Evolutionary conservation across 2,113 vertebrate species (phyloP).

Genomic region (Egretta garzetta): DNA sequence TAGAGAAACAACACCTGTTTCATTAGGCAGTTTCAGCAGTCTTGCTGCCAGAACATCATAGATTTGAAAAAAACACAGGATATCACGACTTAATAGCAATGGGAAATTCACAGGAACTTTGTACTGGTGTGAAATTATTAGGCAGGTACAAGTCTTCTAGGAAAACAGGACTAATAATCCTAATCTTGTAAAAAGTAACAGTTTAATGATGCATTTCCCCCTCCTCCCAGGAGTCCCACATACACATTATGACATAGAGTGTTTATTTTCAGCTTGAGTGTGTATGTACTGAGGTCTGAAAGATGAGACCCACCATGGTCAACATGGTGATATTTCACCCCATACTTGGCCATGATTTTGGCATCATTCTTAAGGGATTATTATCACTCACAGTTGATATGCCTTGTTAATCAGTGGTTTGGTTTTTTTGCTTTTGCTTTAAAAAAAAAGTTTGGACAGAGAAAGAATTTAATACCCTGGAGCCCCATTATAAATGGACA

Average conservation of each 20-base stretch:
- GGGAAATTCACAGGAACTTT: neutral
- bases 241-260: neutral
- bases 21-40: neutral
- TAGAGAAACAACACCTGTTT: neutral
- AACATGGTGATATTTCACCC: neutral
- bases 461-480: neutral
- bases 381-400: neutral
- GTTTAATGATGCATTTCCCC: rapidly evolving
- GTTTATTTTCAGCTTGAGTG: neutral
- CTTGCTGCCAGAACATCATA: neutral
- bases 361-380: neutral
- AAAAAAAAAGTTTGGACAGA: neutral
- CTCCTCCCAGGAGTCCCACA: too few species aligned
- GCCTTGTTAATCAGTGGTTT: neutral
- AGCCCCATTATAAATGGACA: neutral
- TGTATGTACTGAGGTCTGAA: neutral
- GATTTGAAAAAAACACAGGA: neutral
- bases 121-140: neutral
- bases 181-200: neutral
- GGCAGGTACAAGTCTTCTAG: neutral
- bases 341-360: neutral
- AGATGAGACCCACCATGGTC: neutral
- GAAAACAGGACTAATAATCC: neutral
- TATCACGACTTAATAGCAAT: neutral
- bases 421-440: neutral